Evolutionary conservation across 2,888 invertebrate species (phyloP).

Genomic region (Linyphia triangularis): DNA sequence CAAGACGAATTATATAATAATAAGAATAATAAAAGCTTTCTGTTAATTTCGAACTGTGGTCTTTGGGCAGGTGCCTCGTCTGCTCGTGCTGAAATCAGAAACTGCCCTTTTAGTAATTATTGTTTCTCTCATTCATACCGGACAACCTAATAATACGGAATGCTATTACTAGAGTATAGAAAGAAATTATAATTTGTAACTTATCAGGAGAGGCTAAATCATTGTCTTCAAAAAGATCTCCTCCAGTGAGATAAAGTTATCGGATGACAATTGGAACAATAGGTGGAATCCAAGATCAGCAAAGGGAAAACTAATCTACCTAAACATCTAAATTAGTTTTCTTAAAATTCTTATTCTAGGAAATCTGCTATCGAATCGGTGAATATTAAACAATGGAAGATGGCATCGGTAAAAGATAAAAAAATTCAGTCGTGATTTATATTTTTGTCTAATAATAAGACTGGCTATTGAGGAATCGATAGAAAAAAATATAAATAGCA

Average conservation of each 20-base stretch:
- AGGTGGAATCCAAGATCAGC: background rate
- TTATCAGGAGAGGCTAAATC: background rate
- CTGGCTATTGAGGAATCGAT: too few species aligned
- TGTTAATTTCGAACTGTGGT: too few species aligned
- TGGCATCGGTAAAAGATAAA: background rate
- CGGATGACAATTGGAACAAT: background rate
- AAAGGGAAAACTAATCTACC: too few species aligned
- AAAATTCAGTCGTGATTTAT: background rate
- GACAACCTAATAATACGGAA: too few species aligned
- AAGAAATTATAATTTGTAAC: background rate
- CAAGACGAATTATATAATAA: too few species aligned
- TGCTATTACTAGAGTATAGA: too few species aligned
- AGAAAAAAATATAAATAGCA: too few species aligned
- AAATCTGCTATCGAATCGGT: slow-evolving; percentile 1
- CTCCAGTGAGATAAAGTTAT: background rate
- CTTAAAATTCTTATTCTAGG: background rate
- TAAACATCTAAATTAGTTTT: background rate
- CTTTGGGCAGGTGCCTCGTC: too few species aligned
- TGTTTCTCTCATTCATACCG: too few species aligned
- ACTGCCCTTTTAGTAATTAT: too few species aligned
- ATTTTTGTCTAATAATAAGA: background rate
- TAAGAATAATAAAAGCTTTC: too few species aligned
- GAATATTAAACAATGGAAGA: background rate
- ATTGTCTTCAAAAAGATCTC: background rate
- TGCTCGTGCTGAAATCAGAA: too few species aligned